Evolutionary conservation across 2,888 invertebrate genomes (phyloP), one percentile per base, ranked within the genome.

Genomic region (Horisme vitalbata): DNA sequence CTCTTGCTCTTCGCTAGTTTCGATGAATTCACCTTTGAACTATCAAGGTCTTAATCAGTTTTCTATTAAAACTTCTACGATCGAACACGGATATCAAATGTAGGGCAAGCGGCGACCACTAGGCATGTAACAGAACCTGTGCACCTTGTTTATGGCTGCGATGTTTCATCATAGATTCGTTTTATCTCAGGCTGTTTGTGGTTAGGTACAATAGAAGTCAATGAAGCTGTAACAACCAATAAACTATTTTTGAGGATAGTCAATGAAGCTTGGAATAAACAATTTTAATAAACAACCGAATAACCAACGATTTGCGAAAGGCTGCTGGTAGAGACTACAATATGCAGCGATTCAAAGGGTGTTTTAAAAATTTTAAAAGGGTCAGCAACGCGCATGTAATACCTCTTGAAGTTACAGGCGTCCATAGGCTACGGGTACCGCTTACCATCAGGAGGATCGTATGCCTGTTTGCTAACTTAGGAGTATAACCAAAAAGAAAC

Each of bases 101-200:
- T 57, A 45, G 57, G 52, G 45, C 55, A 31, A 46, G 32, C 36
- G 30, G 37, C 54, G 12, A 43, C 41, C 33, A 41, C 49, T 45
- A 43, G 44, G 34, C 31, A 48, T 53, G 48, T 57, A 53, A 56
- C 45, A 44, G 44, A 56, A 53, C 53, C 47, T 55, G 55, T 49
- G 35, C 52, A 37, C 46, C 31, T 31, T 32, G 24, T 37, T 45
- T 49, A 48, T 38, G 35, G 41, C 27, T 18, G 18, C 1, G 5
- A 18, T 18, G 28, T 49, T 49, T 49, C 48, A 39, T 39, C 48
- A 41, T 41, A 18, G 6, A 5, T 5, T 18, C 6, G 18, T 18
- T 32, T 38, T 14, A 38, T 37, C 12, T 28, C 10, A 12, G 33
- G 41, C 27, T 33, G 39, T 35, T 39, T 45, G 47, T 30, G 47